Base-by-base conservation (phyloP, 2,797 vertebrate genomes). In the Philypnodon macrostomus region DNA sequence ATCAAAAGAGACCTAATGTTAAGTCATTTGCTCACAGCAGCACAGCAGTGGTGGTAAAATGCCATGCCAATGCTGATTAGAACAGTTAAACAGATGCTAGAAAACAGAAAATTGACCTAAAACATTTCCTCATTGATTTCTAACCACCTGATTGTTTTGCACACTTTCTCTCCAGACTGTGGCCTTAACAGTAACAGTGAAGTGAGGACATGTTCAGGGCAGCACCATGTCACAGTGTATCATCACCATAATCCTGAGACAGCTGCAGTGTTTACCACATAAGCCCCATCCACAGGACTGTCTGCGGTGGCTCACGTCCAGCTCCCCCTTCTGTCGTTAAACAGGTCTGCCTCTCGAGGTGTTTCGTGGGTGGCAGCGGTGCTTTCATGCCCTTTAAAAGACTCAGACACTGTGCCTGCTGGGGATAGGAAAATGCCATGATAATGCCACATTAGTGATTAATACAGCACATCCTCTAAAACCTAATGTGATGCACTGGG, bases 381-480 rank as follows among this genome's bases (percentile, higher is more conserved):
- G 41, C 54, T 73, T 73, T 53, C 44, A 12, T 80, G 76, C 63
- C 74, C 73, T 84, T 81, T 80, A 63, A 71, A 41, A 69, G 42
- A 69, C 63, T 68, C 58, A 62, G 48, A 51, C 57, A 52, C 58
- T 26, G 18, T 19, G 54, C 66, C 73, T 68, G 55, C 47, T 6
- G 42, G 70, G 63, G 75, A 68, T 44, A 30, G 21, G 44, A 49
- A 81, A 79, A 80, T 70, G 66, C 53, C 75, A 66, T 11, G 27
- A 52, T 74, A 75, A 79, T 71, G 72, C 51, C 73, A 76, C 53
- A 64, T 81, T 54, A 62, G 65, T 72, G 65, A 83, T 79, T 66
- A 78, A 85, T 66, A 66, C 61, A 53, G 39, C 47, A 51, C 40
- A 38, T 38, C 75, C 39, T 53, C 47, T 72, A 62, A 71, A 73